Percentiles rank a stretch among this genome's conserved stretches.
These are phyloP conservation scores for Cordylochernes scorpioides DNA, from an alignment of 2,888 invertebrate genomes.

Conservation along the genomic window DNA sequence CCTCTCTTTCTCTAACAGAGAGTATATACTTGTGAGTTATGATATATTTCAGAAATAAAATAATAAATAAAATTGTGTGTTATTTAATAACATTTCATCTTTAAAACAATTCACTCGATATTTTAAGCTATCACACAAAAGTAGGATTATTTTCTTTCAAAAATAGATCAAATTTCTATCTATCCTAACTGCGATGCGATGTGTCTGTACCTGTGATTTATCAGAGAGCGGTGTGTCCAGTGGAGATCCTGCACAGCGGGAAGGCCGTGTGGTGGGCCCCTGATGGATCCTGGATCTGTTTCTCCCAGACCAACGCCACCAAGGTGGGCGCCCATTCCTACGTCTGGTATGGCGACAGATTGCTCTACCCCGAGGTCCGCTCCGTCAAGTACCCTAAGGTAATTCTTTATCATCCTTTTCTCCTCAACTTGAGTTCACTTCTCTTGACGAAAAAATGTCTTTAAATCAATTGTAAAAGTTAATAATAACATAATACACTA, in stretches of 20 bases:
- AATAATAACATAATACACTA: too few species aligned
- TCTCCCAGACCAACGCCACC: slow-evolving; percentile 22
- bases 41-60: too few species aligned
- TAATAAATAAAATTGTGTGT: too few species aligned
- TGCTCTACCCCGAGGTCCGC: too few species aligned
- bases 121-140: too few species aligned
- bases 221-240: slow-evolving; percentile 43
- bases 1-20: too few species aligned
- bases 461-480: too few species aligned
- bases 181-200: background rate
- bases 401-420: slow-evolving; percentile 1
- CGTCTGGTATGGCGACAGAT: slow-evolving; percentile 10
- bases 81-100: too few species aligned
- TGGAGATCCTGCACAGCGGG: slow-evolving; percentile 21
- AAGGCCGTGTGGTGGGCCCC: slow-evolving; percentile 26
- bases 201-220: slow-evolving; percentile 43
- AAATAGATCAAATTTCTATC: background rate
- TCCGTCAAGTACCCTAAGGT: slow-evolving; percentile 15
- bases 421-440: background rate
- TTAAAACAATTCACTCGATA: too few species aligned
- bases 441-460: too few species aligned
- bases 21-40: too few species aligned
- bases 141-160: too few species aligned
- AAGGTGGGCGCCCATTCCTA: slow-evolving; percentile 16
- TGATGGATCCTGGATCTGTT: slow-evolving; percentile 21